Percentiles rank a stretch among this genome's conserved stretches.
Conservation (phyloP, 2,113 vertebrate species). For the Myxocyprinus asiaticus region DNA sequence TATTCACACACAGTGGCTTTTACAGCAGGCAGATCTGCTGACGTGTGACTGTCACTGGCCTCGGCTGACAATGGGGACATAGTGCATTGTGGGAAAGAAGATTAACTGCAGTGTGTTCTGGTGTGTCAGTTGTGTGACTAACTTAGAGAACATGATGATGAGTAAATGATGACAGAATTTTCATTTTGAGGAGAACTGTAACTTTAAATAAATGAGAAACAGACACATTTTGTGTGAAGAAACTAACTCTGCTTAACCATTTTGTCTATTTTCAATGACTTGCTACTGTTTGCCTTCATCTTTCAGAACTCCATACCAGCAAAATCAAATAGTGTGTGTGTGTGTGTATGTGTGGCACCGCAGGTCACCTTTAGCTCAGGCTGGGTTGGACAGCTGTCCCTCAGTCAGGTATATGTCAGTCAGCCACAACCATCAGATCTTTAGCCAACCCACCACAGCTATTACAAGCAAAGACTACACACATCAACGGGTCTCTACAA, state of each 20-base stretch:
- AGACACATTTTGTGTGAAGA: too few species aligned
- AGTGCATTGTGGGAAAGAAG: constrained; percentile 62
- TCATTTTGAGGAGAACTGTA: too few species aligned
- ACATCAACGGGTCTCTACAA: neutral
- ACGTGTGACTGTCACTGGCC: constrained; percentile 42
- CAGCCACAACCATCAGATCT: constrained; percentile 4
- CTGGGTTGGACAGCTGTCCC: constrained; percentile 23
- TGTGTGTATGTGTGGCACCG: neutral
- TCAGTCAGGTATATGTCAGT: constrained; percentile 51
- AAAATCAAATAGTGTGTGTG: neutral
- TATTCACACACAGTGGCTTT: neutral
- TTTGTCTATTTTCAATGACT: too few species aligned
- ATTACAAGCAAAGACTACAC: neutral
- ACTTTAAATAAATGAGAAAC: constrained; percentile 31
- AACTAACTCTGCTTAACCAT: too few species aligned
- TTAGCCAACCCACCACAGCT: constrained; percentile 6
- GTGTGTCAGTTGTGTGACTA: constrained; percentile 24
- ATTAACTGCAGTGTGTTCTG: constrained; percentile 54
- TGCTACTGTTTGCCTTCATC: neutral
- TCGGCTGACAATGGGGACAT: constrained; percentile 60
- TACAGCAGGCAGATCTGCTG: constrained; percentile 37
- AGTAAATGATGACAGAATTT: too few species aligned
- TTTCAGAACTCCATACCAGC: neutral
- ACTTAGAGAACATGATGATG: neutral
- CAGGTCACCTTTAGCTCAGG: constrained; percentile 52